Evolutionary conservation across 2,888 invertebrate species (phyloP).

Genomic region (Dione vanillae): DNA sequence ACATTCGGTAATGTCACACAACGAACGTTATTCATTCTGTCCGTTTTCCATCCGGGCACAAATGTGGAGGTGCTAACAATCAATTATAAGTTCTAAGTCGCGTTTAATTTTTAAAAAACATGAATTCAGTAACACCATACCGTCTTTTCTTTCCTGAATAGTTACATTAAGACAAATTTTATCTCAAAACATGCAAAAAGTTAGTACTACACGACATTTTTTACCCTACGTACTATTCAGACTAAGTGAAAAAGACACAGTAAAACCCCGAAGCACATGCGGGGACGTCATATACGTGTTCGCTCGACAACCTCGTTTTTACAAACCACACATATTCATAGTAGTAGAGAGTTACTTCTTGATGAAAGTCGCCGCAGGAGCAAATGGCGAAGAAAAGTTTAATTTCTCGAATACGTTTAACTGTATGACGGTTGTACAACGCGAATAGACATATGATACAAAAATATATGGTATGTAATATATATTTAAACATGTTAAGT

Average conservation of each 20-base stretch:
- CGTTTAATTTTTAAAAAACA: too few species aligned
- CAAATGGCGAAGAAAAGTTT: not conserved
- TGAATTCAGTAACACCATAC: too few species aligned
- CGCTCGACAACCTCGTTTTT: not conserved
- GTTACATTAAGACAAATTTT: too few species aligned
- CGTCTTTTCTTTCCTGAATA: too few species aligned
- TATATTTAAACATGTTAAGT: not conserved
- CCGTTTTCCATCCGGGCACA: too few species aligned
- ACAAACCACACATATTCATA: conserved; percentile 18
- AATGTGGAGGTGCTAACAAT: conserved; percentile 27
- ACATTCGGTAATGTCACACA: conserved; percentile 10
- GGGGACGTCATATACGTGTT: conserved; percentile 9
- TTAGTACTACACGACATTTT: too few species aligned
- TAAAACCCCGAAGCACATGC: conserved; percentile 3
- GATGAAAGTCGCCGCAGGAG: conserved; percentile 10
- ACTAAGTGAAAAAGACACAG: conserved; percentile 2
- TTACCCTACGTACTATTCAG: not conserved
- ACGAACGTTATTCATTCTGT: conserved; percentile 20
- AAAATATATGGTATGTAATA: not conserved
- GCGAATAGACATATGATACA: not conserved
- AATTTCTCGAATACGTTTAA: not conserved
- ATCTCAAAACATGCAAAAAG: too few species aligned
- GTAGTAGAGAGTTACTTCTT: conserved; percentile 15
- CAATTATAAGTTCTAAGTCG: too few species aligned
- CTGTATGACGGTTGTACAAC: not conserved